A percentile compares a stretch with the other conserved stretches of the same genome.
Conservation (phyloP, 2,797 vertebrate genomes). For the Diplodus puntazzo region DNA sequence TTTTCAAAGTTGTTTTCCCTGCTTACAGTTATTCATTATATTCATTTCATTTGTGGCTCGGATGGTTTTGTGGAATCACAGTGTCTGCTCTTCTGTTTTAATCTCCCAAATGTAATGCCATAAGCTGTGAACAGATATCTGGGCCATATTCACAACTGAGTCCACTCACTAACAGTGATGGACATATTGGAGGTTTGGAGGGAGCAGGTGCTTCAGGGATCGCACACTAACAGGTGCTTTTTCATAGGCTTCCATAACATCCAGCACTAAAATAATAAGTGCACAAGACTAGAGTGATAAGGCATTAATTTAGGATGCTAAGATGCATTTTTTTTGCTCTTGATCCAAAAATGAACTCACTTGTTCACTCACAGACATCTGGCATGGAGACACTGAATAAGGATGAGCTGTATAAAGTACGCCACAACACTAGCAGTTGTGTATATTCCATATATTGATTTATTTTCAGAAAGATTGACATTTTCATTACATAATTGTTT, state of each 20-base stretch:
- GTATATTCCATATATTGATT: too few relatives aligned
- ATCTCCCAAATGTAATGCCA: constrained; percentile 74
- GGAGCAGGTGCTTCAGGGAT: constrained; percentile 63
- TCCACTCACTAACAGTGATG: constrained; percentile 21
- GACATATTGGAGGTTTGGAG: constrained; percentile 73
- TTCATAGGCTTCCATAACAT: constrained; percentile 4
- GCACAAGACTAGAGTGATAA: neutral
- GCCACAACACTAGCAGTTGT: too few relatives aligned
- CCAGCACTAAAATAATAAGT: neutral
- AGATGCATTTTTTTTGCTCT: neutral
- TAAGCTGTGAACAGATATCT: constrained; percentile 79
- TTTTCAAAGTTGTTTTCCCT: constrained; percentile 63
- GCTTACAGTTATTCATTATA: constrained; percentile 66
- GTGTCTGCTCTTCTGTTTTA: constrained; percentile 77
- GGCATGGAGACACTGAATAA: neutral
- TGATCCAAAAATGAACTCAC: neutral
- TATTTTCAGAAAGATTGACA: too few relatives aligned
- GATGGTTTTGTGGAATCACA: constrained; percentile 61
- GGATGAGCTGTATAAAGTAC: neutral
- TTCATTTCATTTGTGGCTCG: constrained; percentile 72
- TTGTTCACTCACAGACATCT: neutral
- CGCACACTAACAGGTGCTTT: constrained; percentile 50
- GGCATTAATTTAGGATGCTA: neutral
- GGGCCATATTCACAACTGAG: constrained; percentile 75
- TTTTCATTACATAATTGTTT: too few relatives aligned